Conservation (phyloP, 1,140 invertebrate genomes). For the Marisa cornuarietis region DNA sequence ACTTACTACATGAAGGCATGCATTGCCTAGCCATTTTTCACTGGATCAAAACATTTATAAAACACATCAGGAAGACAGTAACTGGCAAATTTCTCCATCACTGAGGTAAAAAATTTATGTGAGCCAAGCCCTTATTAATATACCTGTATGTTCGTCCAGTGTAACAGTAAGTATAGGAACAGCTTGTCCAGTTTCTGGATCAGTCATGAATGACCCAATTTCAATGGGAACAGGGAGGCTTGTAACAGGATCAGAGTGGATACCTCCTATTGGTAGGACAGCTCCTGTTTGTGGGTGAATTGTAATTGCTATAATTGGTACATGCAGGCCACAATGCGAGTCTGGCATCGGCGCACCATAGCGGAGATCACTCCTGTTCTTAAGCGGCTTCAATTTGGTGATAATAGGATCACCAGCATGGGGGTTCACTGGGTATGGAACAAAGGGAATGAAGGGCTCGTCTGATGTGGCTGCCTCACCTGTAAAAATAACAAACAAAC, state of each 20-base stretch:
- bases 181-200: constrained; percentile 51
- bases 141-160: constrained; percentile 52
- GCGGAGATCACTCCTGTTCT: constrained; percentile 51
- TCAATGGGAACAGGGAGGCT: constrained; percentile 58
- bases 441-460: constrained; percentile 57
- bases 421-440: constrained; percentile 54
- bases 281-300: constrained; percentile 58
- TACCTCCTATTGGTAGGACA: constrained; percentile 58
- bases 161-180: constrained; percentile 58
- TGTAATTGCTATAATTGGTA: constrained; percentile 60
- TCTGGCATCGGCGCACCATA: constrained; percentile 56
- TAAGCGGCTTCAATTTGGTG: constrained; percentile 52
- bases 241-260: constrained; percentile 59
- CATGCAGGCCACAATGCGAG: constrained; percentile 57
- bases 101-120: too few species aligned
- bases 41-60: neutral
- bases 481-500: constrained; percentile 22
- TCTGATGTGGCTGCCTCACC: constrained; percentile 54
- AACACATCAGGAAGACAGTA: neutral
- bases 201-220: constrained; percentile 60
- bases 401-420: constrained; percentile 41
- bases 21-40: neutral
- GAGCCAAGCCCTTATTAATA: neutral
- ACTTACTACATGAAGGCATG: neutral
- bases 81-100: neutral